phyloP scores from a whole-genome alignment of 2,888 invertebrate genomes.

The Torymus aiolomorphi region DNA sequence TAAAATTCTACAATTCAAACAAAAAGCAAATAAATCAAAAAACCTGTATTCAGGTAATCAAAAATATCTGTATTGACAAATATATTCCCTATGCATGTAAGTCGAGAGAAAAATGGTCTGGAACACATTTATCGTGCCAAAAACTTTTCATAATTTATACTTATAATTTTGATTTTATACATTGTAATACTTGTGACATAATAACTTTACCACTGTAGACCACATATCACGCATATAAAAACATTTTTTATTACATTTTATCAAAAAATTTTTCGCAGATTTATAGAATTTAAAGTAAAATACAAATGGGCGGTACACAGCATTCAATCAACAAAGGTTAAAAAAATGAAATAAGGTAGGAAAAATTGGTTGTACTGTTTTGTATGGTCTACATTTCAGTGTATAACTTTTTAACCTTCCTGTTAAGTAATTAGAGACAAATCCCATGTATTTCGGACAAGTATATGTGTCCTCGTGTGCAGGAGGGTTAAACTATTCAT shows the following conservation, averaged over 20 bases:
- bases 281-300: background rate
- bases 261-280: constrained; percentile 22
- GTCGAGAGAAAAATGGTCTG: constrained; percentile 74
- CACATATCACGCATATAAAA: constrained; percentile 25
- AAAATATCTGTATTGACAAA: background rate
- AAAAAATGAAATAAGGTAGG: too few relatives aligned
- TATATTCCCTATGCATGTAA: constrained; percentile 46
- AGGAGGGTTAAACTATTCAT: too few relatives aligned
- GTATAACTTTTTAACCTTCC: too few relatives aligned
- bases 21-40: constrained; percentile 51
- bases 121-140: constrained; percentile 73
- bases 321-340: too few relatives aligned
- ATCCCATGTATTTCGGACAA: too few relatives aligned
- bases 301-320: too few relatives aligned
- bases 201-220: constrained; percentile 23
- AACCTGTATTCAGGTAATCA: constrained; percentile 41
- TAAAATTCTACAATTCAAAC: constrained; percentile 45
- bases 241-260: constrained; percentile 6
- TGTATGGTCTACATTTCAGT: too few relatives aligned
- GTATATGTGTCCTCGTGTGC: too few relatives aligned
- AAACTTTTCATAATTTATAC: constrained; percentile 53
- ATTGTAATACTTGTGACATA: constrained; percentile 24
- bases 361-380: too few relatives aligned
- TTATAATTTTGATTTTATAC: constrained; percentile 32
- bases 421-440: too few relatives aligned